These are phyloP conservation scores for Neostethus bicornis DNA, from an alignment of 2,797 vertebrate species.

Conservation along the genomic window DNA sequence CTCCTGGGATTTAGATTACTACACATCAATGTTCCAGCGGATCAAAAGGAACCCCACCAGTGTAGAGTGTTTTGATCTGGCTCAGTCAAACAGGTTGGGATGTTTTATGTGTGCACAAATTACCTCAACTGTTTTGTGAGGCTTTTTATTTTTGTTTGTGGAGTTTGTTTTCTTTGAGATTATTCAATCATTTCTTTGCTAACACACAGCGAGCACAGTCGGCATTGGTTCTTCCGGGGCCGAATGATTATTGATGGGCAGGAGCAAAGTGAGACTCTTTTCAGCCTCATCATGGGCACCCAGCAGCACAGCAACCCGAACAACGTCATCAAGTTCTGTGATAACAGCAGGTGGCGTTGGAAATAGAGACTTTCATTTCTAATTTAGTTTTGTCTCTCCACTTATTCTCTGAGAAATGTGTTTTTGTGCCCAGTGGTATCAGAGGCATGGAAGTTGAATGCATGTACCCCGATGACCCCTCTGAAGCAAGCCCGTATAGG, in stretches of 20 bases:
- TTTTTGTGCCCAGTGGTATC: slow-evolving; percentile 81
- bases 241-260: slow-evolving; percentile 82
- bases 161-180: neutral
- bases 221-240: slow-evolving; percentile 97
- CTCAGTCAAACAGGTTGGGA: slow-evolving; percentile 92
- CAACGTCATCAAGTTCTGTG: slow-evolving; percentile 93
- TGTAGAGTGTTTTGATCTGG: slow-evolving; percentile 93
- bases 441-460: slow-evolving; percentile 80
- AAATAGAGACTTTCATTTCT: neutral
- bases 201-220: slow-evolving; percentile 88
- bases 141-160: neutral
- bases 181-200: neutral
- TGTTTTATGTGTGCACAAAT: neutral
- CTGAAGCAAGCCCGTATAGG: slow-evolving; percentile 78
- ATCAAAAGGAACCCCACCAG: slow-evolving; percentile 88
- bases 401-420: slow-evolving; percentile 11
- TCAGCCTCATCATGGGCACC: slow-evolving; percentile 90
- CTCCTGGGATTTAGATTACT: slow-evolving; percentile 91
- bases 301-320: slow-evolving; percentile 89
- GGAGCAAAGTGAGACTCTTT: slow-evolving; percentile 83
- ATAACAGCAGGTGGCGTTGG: slow-evolving; percentile 90
- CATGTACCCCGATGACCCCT: slow-evolving; percentile 82
- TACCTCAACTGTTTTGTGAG: slow-evolving; percentile 11
- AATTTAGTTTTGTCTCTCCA: neutral
- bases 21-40: slow-evolving; percentile 85